phyloP scores from a whole-genome alignment of 2,797 vertebrate genomes.

The Pristis pectinata region DNA sequence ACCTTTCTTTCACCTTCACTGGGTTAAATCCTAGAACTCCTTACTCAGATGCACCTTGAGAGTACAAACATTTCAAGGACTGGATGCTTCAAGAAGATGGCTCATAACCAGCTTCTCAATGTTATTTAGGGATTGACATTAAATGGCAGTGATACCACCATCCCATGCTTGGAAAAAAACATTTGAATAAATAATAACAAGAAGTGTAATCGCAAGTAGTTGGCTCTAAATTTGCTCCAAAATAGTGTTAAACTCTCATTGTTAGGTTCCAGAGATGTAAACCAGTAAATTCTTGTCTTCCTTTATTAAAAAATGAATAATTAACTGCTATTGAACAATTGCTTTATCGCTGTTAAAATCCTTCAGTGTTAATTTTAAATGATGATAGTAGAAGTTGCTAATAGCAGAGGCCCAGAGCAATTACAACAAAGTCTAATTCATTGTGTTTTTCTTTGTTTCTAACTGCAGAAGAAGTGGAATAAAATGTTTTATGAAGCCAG shows the following conservation, averaged over 20 bases:
- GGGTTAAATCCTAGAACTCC: too few species aligned
- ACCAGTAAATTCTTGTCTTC: constrained; percentile 25
- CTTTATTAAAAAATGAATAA: constrained; percentile 37
- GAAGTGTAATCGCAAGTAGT: not conserved
- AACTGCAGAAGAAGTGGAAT: not conserved
- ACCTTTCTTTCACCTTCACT: too few species aligned
- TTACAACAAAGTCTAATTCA: constrained; percentile 37
- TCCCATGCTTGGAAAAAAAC: not conserved
- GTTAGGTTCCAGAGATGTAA: not conserved
- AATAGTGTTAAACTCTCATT: not conserved
- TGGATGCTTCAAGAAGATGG: too few species aligned
- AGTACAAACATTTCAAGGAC: too few species aligned
- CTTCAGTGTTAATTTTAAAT: constrained; percentile 34
- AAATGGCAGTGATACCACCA: too few species aligned
- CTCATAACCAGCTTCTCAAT: too few species aligned
- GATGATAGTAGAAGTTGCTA: constrained; percentile 24
- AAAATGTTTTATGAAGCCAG: constrained; percentile 36
- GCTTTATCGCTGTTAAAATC: constrained; percentile 34
- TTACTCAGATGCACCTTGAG: too few species aligned
- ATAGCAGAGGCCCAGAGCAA: constrained; percentile 35
- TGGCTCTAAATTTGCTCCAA: not conserved
- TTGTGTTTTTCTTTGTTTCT: constrained; percentile 36
- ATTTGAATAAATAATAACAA: not conserved
- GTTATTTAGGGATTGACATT: too few species aligned
- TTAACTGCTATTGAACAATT: constrained; percentile 35